Conservation (phyloP, 2,888 invertebrate species). For the Thecocarcelia acutangulata region DNA sequence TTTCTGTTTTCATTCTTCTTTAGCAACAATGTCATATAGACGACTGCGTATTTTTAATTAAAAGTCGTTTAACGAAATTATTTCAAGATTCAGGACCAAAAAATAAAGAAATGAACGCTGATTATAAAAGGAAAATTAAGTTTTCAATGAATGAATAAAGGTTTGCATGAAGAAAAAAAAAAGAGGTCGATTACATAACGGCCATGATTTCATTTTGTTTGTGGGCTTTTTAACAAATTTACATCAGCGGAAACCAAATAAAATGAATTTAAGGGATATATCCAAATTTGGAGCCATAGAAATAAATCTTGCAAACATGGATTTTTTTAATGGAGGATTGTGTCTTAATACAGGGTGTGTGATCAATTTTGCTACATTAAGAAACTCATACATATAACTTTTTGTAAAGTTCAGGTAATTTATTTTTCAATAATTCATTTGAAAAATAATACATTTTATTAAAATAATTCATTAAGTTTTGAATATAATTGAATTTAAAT, state of each 20-base stretch:
- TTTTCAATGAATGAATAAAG: conserved; percentile 13
- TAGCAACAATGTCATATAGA: neutral
- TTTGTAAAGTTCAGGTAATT: too few relatives aligned
- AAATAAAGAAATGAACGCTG: neutral
- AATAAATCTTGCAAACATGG: too few relatives aligned
- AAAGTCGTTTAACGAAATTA: conserved; percentile 60
- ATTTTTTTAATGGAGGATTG: too few relatives aligned
- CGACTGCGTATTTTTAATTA: conserved; percentile 59
- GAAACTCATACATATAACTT: too few relatives aligned
- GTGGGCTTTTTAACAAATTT: neutral
- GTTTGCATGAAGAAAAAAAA: neutral
- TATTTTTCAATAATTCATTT: too few relatives aligned
- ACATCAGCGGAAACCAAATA: neutral
- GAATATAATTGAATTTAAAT: too few relatives aligned
- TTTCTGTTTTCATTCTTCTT: neutral
- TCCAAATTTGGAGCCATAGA: too few relatives aligned
- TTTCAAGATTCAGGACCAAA: conserved; percentile 40
- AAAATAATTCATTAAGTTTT: too few relatives aligned
- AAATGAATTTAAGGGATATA: neutral
- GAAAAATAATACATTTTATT: too few relatives aligned
- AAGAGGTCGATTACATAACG: neutral
- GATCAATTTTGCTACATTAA: too few relatives aligned
- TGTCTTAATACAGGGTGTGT: too few relatives aligned
- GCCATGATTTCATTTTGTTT: neutral
- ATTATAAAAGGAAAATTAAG: conserved; percentile 21